These are phyloP conservation scores for Acholoe squamosa DNA, from an alignment of 2,888 invertebrate genomes.

Conservation along the genomic window DNA sequence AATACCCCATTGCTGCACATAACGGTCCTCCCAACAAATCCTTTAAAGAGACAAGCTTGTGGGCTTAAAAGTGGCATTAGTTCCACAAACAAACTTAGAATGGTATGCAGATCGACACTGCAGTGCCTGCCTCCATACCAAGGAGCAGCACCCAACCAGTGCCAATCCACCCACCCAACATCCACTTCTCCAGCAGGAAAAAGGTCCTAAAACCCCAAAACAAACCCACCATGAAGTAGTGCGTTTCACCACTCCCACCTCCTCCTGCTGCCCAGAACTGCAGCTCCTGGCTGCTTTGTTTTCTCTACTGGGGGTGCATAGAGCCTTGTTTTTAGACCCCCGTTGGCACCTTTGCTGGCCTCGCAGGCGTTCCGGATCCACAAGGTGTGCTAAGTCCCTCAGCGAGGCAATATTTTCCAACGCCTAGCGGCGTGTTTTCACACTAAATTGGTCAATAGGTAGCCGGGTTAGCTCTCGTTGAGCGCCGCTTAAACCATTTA, in stretches of 20 bases:
- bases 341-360: background rate
- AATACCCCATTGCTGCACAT: background rate
- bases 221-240: background rate
- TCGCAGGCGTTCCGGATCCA: background rate
- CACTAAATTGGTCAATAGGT: constrained; percentile 58
- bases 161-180: background rate
- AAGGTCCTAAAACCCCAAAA: background rate
- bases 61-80: constrained; percentile 27
- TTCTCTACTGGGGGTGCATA: background rate
- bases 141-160: background rate
- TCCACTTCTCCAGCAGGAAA: constrained; percentile 6
- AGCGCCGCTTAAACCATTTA: constrained; percentile 48
- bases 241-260: background rate
- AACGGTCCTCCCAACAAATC: background rate
- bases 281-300: background rate
- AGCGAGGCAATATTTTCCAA: constrained; percentile 37
- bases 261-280: background rate
- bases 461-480: constrained; percentile 36
- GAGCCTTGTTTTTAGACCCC: background rate
- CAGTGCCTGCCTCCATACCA: no score
- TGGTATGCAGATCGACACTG: no score
- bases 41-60: background rate
- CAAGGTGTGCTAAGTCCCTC: constrained; percentile 44
- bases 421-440: constrained; percentile 13
- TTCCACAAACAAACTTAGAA: constrained; percentile 11